phyloP scores from a whole-genome alignment of 2,797 vertebrate species.

The Syngnathus acus region DNA sequence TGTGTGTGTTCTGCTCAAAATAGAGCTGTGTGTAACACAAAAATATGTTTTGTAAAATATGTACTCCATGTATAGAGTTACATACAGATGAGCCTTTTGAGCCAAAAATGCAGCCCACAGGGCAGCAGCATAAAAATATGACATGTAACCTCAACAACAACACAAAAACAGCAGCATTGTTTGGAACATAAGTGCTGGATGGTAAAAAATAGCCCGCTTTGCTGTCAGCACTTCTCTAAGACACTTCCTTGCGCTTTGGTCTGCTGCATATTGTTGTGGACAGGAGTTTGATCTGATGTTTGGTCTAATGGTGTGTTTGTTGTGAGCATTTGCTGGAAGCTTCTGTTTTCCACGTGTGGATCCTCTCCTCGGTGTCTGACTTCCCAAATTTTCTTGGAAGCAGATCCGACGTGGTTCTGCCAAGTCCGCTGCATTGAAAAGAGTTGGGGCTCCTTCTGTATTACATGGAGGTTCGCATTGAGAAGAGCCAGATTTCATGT shows the following conservation, averaged over 20 bases:
- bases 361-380: not conserved
- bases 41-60: constrained; percentile 1
- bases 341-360: not conserved
- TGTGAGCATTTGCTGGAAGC: not conserved
- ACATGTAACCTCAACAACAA: not conserved
- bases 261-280: constrained; percentile 25
- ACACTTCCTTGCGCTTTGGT: not conserved
- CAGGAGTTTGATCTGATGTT: constrained; percentile 53
- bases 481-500: constrained; percentile 9
- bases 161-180: not conserved
- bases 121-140: not conserved
- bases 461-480: constrained; percentile 13
- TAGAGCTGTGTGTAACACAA: not conserved
- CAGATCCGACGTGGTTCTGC: constrained; percentile 1
- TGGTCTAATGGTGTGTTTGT: constrained; percentile 22
- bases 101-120: not conserved
- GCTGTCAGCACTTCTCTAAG: constrained; percentile 9
- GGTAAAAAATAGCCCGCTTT: constrained; percentile 22
- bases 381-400: constrained; percentile 25
- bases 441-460: constrained; percentile 11
- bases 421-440: constrained; percentile 10
- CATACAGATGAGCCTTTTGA: not conserved
- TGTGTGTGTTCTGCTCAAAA: not conserved
- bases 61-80: not conserved
- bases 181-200: not conserved